A percentile compares a stretch with the other conserved stretches of the same genome.
Evolutionary conservation across 2,113 vertebrate species (phyloP).

Genomic region (Ctenodactylus gundi): DNA sequence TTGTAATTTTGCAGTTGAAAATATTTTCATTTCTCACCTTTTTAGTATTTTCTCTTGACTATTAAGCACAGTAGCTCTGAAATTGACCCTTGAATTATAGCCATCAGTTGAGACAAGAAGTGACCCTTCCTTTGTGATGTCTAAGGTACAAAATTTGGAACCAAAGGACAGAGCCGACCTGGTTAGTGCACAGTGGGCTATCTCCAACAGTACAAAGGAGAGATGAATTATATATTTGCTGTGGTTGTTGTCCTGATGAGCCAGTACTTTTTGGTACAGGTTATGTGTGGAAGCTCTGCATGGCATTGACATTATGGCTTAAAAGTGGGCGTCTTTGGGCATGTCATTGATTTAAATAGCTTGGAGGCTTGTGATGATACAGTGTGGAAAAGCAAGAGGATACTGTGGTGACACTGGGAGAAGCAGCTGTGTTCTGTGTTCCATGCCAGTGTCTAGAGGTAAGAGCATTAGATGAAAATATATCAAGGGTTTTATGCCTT

Average conservation of each 20-base stretch:
- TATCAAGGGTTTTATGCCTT: neutral
- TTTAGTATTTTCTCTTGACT: slow-evolving; percentile 8
- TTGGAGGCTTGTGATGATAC: neutral
- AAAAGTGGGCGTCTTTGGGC: neutral
- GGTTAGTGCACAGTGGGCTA: neutral
- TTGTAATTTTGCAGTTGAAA: neutral
- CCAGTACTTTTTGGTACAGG: neutral
- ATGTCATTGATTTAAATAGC: neutral
- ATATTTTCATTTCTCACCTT: neutral
- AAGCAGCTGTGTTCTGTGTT: neutral
- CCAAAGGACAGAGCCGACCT: neutral
- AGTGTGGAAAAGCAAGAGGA: neutral
- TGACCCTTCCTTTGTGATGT: neutral
- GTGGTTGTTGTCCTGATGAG: neutral
- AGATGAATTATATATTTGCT: neutral
- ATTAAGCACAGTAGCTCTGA: neutral
- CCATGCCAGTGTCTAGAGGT: neutral
- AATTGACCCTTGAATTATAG: neutral
- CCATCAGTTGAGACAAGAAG: neutral
- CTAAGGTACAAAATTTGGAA: neutral
- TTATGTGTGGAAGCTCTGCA: rapidly evolving
- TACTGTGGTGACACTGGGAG: neutral
- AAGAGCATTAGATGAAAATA: neutral
- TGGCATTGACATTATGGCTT: neutral
- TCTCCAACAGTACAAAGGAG: neutral